A percentile compares a stretch with the other conserved stretches of the same genome.
Conservation (phyloP, 2,888 invertebrate genomes). For the Euzophera pinguis region DNA sequence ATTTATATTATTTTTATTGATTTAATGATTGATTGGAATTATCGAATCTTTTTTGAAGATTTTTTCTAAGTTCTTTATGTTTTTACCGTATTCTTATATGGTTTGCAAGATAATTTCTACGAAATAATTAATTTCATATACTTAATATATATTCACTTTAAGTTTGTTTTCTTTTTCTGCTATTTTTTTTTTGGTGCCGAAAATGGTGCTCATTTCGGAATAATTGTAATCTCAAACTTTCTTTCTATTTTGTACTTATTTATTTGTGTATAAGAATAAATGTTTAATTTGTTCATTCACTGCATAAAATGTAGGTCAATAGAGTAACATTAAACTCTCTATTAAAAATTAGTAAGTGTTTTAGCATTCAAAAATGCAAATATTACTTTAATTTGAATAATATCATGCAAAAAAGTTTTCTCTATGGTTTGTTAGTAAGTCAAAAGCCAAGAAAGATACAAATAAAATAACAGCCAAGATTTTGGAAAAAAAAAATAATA, state of each 20-base stretch:
- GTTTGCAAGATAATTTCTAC: no score
- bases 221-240: slow-evolving; percentile 8
- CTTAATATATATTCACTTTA: no score
- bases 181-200: slow-evolving; percentile 6
- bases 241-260: background rate
- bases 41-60: slow-evolving; percentile 3
- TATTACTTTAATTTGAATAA: background rate
- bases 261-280: slow-evolving; percentile 1
- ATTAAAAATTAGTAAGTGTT: background rate
- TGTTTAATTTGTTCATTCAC: slow-evolving; percentile 4
- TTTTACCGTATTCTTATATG: no score
- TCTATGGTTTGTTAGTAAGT: no score
- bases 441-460: no score
- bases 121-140: no score
- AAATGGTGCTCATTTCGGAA: slow-evolving; percentile 11
- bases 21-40: slow-evolving; percentile 3
- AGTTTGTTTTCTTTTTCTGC: background rate
- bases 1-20: slow-evolving; percentile 14
- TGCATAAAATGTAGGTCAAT: slow-evolving; percentile 7
- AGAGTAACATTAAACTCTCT: slow-evolving; percentile 8
- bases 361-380: background rate
- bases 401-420: no score
- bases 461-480: no score
- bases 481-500: no score
- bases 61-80: background rate